Base-by-base conservation (phyloP, 2,113 vertebrate genomes). In the Fulica atra region DNA sequence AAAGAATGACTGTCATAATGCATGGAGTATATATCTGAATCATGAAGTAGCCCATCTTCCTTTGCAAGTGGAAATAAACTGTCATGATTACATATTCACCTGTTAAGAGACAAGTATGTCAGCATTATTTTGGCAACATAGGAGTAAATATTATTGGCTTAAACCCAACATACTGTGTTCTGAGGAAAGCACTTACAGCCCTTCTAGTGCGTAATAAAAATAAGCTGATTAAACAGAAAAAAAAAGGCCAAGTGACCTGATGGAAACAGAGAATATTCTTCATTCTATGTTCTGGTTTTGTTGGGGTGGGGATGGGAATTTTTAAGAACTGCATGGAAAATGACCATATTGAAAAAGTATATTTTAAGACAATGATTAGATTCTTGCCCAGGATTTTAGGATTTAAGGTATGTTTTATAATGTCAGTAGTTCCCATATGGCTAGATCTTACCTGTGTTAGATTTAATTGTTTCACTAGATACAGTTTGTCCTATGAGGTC, bases 21-120 rank as follows among this genome's bases (percentile, higher is more conserved):
- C 99, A 99, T 21, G 99, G 99, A 82, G 99, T 99, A 86, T 99
- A 99, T 38, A 99, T 99, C 98, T 99, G 99, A 96, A 99, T 99
- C 98, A 99, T 98, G 98, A 99, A 99, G 98, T 99, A 99, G 64
- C 99, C 99, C 99, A 99, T 99, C 98, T 99, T 99, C 97, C 99
- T 99, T 97, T 99, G 99, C 91, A 99, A 98, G 96, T 99, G 99
- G 98, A 99, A 99, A 97, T 99, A 98, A 94, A 99, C 99, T 11
- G 99, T 99, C 99, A 99, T 99, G 96, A 99, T 99, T 96, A 99
- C 98, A 53, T 99, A 99, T 98, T 99, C 99, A 98, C 99, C 99
- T 99, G 98, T 94, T 92, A 95, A 78, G 93, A 97, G 80, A 98
- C 96, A 98, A 90, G 76, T 81, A 95, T 5, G 59, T 97, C 88